A percentile compares a stretch with the other conserved stretches of the same genome.
These are phyloP conservation scores for Tethya wilhelma DNA, from an alignment of 37 sponge, comb jelly and placozoan species.

Conservation along the genomic window DNA sequence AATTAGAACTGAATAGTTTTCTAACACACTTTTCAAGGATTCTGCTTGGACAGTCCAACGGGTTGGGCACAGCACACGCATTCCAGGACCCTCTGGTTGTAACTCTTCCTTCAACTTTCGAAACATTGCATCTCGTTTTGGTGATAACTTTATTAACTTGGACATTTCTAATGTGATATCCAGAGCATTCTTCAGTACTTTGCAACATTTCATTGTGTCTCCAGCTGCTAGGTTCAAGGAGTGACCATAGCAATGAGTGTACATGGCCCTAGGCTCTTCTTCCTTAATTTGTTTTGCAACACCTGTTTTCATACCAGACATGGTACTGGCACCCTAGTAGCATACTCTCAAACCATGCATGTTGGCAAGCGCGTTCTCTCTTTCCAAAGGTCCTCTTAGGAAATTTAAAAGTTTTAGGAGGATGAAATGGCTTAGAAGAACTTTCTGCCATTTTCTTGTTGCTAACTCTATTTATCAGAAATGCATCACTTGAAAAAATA, in stretches of 20 bases:
- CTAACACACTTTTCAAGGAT: slow-evolving; percentile 36
- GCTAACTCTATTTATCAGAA: no score
- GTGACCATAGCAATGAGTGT: slow-evolving; percentile 58
- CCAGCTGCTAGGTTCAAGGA: slow-evolving; percentile 47
- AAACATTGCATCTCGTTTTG: slow-evolving; percentile 55
- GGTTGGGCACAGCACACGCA: slow-evolving; percentile 55
- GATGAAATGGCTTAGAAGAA: no score
- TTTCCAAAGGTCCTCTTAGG: no score
- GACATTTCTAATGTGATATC: slow-evolving; percentile 56
- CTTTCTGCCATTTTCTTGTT: no score
- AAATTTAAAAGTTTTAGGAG: no score
- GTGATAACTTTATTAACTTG: slow-evolving; percentile 58
- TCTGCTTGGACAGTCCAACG: slow-evolving; percentile 56
- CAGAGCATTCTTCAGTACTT: slow-evolving; percentile 33
- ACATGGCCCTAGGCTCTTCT: slow-evolving; percentile 30
- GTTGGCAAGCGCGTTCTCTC: no score
- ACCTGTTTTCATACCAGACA: slow-evolving; percentile 56
- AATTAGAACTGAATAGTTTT: slow-evolving; percentile 48
- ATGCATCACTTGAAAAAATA: no score
- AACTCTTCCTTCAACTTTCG: slow-evolving; percentile 26
- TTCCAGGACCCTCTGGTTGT: slow-evolving; percentile 27
- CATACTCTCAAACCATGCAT: no score
- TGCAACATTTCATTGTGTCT: slow-evolving; percentile 35
- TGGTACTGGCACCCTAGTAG: slow-evolving; percentile 66
- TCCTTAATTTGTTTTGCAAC: slow-evolving; percentile 47